A percentile compares a stretch with the other conserved stretches of the same genome.
phyloP scores from a whole-genome alignment of 2,888 invertebrate species.

The Serrognathus titanus region DNA sequence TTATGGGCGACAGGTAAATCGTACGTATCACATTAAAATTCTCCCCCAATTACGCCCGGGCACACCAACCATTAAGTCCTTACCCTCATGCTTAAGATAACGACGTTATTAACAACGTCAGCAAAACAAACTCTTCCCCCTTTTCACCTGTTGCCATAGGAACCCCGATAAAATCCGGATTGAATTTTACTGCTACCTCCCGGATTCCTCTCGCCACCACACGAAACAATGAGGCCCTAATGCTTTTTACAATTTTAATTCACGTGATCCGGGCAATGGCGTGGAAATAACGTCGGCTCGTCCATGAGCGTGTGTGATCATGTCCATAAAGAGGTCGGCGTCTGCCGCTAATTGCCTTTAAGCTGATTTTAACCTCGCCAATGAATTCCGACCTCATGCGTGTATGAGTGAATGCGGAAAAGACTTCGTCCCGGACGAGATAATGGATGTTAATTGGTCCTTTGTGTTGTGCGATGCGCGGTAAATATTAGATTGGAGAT shows the following conservation, averaged over 20 bases:
- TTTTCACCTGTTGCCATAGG: conserved; percentile 26
- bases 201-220: conserved; percentile 14
- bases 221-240: conserved; percentile 17
- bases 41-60: not conserved
- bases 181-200: conserved; percentile 20
- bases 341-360: conserved; percentile 26
- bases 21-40: too few species aligned
- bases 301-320: conserved; percentile 15
- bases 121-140: conserved; percentile 14
- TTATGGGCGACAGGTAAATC: too few species aligned
- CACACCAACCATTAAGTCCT: not conserved
- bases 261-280: conserved; percentile 15
- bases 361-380: conserved; percentile 23
- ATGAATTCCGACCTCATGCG: too few species aligned
- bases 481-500: too few species aligned
- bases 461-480: too few species aligned
- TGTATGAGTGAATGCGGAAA: too few species aligned
- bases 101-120: conserved; percentile 1
- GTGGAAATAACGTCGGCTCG: conserved; percentile 17
- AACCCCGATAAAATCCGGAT: conserved; percentile 15
- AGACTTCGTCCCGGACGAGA: too few species aligned
- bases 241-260: conserved; percentile 14
- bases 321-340: conserved; percentile 12
- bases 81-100: not conserved
- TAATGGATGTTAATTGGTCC: too few species aligned